Conservation (phyloP, 1,140 invertebrate genomes). For the Odontomachus brunneus region DNA sequence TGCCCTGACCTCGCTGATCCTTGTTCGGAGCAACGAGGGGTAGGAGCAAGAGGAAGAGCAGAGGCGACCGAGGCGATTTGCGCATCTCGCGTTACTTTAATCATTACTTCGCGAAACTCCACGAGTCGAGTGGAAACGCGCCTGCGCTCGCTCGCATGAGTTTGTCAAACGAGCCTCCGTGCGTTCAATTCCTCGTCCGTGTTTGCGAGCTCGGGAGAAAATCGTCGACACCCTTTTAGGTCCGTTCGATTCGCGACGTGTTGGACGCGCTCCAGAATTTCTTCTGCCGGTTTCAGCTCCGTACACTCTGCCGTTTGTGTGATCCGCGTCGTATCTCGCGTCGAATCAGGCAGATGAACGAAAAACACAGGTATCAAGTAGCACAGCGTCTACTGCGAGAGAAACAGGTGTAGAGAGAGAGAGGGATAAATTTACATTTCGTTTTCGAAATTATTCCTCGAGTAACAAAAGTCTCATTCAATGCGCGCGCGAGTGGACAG, state of each 20-base stretch:
- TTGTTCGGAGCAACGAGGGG: neutral
- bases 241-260: conserved; percentile 30
- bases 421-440: conserved; percentile 6
- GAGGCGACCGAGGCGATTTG: conserved; percentile 24
- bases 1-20: conserved; percentile 34
- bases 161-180: conserved; percentile 25
- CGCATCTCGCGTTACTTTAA: conserved; percentile 48
- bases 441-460: conserved; percentile 25
- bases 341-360: conserved; percentile 36
- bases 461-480: conserved; percentile 13
- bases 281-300: conserved; percentile 44
- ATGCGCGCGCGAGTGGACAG: neutral
- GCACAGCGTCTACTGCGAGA: neutral
- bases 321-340: conserved; percentile 27
- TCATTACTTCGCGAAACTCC: conserved; percentile 46
- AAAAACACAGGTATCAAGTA: conserved; percentile 31
- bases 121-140: neutral
- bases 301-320: conserved; percentile 28
- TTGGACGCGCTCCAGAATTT: conserved; percentile 56
- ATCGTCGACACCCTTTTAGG: conserved; percentile 35
- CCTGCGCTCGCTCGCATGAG: conserved; percentile 3
- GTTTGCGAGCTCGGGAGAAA: conserved; percentile 44
- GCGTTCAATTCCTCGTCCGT: conserved; percentile 27
- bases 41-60: neutral
- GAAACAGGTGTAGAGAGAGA: neutral